These are phyloP conservation scores for Sebastes fasciatus DNA, from an alignment of 2,113 vertebrate species.

Conservation along the genomic window DNA sequence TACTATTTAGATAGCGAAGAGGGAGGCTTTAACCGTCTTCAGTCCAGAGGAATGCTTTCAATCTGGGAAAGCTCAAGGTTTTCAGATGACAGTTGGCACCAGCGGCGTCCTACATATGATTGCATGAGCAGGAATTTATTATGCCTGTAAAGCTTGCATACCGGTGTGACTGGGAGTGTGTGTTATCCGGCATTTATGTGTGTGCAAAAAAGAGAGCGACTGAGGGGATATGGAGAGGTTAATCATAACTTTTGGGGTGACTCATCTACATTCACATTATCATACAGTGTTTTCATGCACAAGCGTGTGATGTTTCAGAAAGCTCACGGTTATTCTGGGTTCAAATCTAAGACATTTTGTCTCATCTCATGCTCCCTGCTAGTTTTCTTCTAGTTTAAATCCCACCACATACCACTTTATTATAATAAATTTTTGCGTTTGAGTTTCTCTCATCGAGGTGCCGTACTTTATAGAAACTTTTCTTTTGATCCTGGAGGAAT, in stretches of 20 bases:
- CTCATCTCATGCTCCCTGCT: not conserved
- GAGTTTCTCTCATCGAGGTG: not conserved
- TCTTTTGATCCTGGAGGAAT: not conserved
- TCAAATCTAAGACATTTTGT: not conserved
- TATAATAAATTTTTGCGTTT: not conserved
- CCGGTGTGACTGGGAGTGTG: constrained; percentile 16
- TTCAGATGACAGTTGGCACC: constrained; percentile 59
- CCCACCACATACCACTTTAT: not conserved
- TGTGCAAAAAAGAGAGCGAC: not conserved
- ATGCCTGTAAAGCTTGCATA: constrained; percentile 39
- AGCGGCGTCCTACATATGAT: constrained; percentile 18
- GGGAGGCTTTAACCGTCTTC: not conserved
- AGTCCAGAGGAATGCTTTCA: constrained; percentile 54
- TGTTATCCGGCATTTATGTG: constrained; percentile 9
- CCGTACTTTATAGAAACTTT: not conserved
- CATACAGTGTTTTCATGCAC: not conserved
- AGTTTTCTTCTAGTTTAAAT: not conserved
- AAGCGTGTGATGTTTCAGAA: not conserved
- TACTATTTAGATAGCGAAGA: not conserved
- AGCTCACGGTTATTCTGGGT: not conserved
- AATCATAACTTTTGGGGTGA: not conserved
- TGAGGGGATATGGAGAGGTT: too few relatives aligned
- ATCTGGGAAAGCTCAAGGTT: constrained; percentile 48
- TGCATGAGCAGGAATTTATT: constrained; percentile 63
- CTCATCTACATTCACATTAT: not conserved